These are phyloP conservation scores for Drosophila pseudoobscura DNA, from an alignment of 1,140 invertebrate genomes.

Conservation along the genomic window DNA sequence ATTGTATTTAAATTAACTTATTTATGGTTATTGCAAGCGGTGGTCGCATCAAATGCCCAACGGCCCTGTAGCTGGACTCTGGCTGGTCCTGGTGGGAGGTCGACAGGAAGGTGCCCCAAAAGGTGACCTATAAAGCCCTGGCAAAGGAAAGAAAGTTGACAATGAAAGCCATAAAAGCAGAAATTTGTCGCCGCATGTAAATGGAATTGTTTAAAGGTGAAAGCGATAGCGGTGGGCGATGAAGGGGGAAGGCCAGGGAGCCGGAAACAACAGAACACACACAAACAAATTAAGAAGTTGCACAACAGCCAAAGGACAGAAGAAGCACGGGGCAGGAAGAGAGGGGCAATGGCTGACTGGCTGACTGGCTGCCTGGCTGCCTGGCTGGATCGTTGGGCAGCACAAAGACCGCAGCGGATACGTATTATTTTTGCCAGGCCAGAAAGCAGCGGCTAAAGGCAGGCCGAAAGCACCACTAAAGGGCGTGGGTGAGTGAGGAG, in stretches of 20 bases:
- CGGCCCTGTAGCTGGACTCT: neutral
- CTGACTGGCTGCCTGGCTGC: neutral
- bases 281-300: conserved; percentile 78
- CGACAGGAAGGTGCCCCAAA: conserved; percentile 13
- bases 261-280: conserved; percentile 42
- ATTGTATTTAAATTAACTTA: conserved; percentile 82
- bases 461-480: neutral
- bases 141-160: conserved; percentile 57
- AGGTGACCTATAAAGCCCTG: conserved; percentile 5
- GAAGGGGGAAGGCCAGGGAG: neutral
- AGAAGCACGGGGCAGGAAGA: neutral
- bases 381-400: conserved; percentile 1
- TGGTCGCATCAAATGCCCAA: conserved; percentile 31
- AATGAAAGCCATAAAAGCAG: conserved; percentile 76
- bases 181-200: conserved; percentile 80
- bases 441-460: conserved; percentile 33
- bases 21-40: conserved; percentile 69
- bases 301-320: neutral
- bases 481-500: neutral
- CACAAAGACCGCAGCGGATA: conserved; percentile 72
- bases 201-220: conserved; percentile 81
- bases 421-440: conserved; percentile 70
- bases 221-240: conserved; percentile 23
- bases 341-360: neutral
- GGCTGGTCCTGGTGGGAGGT: conserved; percentile 3